phyloP scores from a whole-genome alignment of 1,140 invertebrate genomes.

The Araneus ventricosus region DNA sequence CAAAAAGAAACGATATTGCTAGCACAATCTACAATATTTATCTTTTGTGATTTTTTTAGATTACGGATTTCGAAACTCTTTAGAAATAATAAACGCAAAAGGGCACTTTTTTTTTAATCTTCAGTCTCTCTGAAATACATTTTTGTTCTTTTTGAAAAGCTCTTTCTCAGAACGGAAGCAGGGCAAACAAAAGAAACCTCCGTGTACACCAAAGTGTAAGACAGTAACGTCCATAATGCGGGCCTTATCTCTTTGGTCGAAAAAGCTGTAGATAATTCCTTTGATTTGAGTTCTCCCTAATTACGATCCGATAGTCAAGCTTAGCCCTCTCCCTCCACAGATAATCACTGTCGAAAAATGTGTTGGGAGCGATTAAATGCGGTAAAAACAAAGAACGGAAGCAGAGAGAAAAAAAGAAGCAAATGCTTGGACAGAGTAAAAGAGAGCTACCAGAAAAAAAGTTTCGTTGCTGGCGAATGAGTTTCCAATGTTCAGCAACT shows the following conservation, averaged over 20 bases:
- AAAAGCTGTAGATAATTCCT: conserved; percentile 46
- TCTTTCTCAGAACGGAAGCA: neutral
- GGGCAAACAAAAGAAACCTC: neutral
- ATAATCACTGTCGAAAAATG: conserved; percentile 60
- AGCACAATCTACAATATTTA: too few species aligned
- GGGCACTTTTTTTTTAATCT: too few species aligned
- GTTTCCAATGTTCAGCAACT: conserved; percentile 32
- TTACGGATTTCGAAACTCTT: too few species aligned
- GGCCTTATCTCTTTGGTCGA: neutral
- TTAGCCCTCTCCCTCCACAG: neutral
- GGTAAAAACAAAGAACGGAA: neutral
- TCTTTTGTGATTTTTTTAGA: too few species aligned
- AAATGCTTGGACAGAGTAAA: neutral
- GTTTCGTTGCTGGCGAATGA: neutral
- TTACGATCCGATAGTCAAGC: conserved; percentile 61
- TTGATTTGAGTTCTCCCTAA: conserved; percentile 57
- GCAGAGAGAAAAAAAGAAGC: neutral
- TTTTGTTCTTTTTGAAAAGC: neutral
- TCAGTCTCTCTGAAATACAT: too few species aligned
- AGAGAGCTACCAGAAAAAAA: neutral
- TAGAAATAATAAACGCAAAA: too few species aligned
- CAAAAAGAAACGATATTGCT: too few species aligned
- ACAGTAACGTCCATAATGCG: neutral
- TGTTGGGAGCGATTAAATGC: conserved; percentile 40
- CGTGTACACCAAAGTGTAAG: neutral